Evolutionary conservation across 2,113 vertebrate genomes (phyloP), one percentile per base, ranked within the genome.

Genomic region (Alectura lathami): DNA sequence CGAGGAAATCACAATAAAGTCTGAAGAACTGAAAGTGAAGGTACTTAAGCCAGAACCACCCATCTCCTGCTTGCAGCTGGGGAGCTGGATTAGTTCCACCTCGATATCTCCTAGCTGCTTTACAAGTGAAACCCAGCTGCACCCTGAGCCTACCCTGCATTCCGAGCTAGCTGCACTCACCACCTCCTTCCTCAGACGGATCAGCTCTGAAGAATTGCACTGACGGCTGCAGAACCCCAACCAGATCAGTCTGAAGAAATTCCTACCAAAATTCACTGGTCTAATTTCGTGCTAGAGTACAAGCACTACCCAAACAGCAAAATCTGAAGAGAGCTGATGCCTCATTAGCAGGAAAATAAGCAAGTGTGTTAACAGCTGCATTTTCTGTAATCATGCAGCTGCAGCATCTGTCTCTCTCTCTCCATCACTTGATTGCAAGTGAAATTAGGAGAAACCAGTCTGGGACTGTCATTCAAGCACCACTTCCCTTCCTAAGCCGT

Each of bases 301-400:
- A 91, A 62, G 59, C 68, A 38, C 70, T 66, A 69, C 81, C 84
- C 89, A 85, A 84, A 91, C 63, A 95, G 78, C 67, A 94, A 80
- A 94, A 62, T 76, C 91, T 67, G 84, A 42, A 89, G 87, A 95
- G 91, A 96, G 78, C 20, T 93, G 87, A 82, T 77, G 93, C 78
- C 94, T 96, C 96, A 91, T 96, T 95, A 95, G 84, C 4, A 83
- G 82, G 84, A 92, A 81, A 89, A 94, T 42, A 79, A 91, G 91
- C 91, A 93, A 95, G 85, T 88, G 93, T 85, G 87, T 50, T 88
- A 96, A 97, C 95, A 96, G 94, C 95, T 97, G 95, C 95, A 91
- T 66, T 4, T 83, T 66, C 94, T 87, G 91, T 92, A 94, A 94
- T 87, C 93, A 85, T 6, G 78, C 95, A 97, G 94, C 96, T 97